These are phyloP conservation scores for Odontocolon sp. DNA, from an alignment of 2,888 invertebrate genomes.

Conservation along the genomic window DNA sequence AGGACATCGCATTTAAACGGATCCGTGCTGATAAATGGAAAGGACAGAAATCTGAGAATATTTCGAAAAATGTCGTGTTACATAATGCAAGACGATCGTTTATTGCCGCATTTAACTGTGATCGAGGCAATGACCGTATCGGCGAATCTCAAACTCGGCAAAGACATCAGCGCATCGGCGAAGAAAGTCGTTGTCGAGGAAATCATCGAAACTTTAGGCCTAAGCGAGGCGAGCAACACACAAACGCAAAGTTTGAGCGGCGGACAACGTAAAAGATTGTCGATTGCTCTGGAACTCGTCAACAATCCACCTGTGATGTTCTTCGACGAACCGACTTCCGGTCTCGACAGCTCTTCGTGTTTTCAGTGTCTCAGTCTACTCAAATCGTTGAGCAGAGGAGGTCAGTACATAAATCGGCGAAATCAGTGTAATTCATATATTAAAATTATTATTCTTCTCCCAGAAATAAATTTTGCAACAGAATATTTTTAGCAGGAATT, in stretches of 20 bases:
- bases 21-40: conserved; percentile 92
- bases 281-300: conserved; percentile 95
- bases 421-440: not conserved
- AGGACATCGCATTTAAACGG: conserved; percentile 94
- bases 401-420: conserved; percentile 68
- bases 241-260: conserved; percentile 92
- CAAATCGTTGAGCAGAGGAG: conserved; percentile 92
- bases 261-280: conserved; percentile 94
- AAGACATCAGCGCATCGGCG: conserved; percentile 87
- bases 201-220: conserved; percentile 91
- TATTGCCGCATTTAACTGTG: conserved; percentile 94
- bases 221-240: conserved; percentile 90
- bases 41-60: conserved; percentile 91
- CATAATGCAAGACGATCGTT: conserved; percentile 97
- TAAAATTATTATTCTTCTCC: not conserved
- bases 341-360: conserved; percentile 96
- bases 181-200: conserved; percentile 92
- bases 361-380: conserved; percentile 95
- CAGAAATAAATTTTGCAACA: no score
- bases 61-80: conserved; percentile 97
- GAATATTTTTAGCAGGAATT: no score
- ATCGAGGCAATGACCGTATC: conserved; percentile 96
- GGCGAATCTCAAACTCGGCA: conserved; percentile 95
- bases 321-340: conserved; percentile 97
- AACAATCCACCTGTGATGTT: conserved; percentile 99